phyloP scores from a whole-genome alignment of 2,113 vertebrate species.

The Ramphastos sulfuratus region DNA sequence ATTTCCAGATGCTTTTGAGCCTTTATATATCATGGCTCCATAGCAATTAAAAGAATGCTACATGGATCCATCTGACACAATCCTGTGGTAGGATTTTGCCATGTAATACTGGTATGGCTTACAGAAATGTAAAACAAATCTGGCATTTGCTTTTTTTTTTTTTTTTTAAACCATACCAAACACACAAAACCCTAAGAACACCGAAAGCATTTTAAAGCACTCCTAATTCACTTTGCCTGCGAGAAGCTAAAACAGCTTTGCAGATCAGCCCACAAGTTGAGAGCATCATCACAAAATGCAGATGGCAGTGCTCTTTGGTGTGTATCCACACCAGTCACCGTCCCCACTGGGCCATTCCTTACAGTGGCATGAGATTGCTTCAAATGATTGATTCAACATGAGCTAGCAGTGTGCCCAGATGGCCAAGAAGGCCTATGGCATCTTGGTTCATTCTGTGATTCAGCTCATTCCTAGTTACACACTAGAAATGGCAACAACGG shows the following conservation, averaged over 20 bases:
- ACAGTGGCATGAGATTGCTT: not conserved
- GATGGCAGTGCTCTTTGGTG: not conserved
- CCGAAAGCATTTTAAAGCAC: conserved; percentile 65
- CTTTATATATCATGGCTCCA: not conserved
- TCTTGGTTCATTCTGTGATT: not conserved
- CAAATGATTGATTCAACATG: not conserved
- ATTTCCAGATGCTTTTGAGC: not conserved
- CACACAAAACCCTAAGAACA: conserved; percentile 50
- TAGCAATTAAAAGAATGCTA: conserved; percentile 3
- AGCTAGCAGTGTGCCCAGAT: no score
- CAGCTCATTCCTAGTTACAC: not conserved
- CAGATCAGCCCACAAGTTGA: conserved; percentile 48
- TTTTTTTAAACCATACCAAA: conserved; percentile 28
- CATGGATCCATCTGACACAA: not conserved
- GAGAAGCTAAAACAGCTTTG: conserved; percentile 59
- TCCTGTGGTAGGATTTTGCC: not conserved
- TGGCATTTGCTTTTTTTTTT: conserved; percentile 27
- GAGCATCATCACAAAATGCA: conserved; percentile 51
- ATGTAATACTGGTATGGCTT: not conserved
- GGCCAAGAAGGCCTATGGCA: no score
- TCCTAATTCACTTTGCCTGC: conserved; percentile 58
- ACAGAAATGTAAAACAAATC: conserved; percentile 46
- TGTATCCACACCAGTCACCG: not conserved
- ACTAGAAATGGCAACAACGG: not conserved
- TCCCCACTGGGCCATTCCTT: not conserved